Conservation (phyloP, 2,888 invertebrate species). For the Caenorhabditis virilis region DNA sequence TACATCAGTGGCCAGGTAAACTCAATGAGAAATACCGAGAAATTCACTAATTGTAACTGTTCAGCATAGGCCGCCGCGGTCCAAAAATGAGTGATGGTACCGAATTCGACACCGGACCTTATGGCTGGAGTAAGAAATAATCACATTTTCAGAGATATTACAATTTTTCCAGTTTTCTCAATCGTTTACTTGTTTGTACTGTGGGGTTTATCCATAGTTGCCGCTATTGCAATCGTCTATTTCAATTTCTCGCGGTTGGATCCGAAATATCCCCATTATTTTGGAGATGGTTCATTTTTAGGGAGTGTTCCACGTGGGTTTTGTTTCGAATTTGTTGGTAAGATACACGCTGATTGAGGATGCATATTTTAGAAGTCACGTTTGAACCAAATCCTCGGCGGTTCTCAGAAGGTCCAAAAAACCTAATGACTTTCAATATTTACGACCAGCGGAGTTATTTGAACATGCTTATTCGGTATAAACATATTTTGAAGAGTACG, state of each 20-base stretch:
- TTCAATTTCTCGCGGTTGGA: conserved; percentile 24
- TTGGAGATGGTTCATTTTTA: conserved; percentile 35
- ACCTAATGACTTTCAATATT: conserved; percentile 32
- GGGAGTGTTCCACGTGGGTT: conserved; percentile 39
- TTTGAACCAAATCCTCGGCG: conserved; percentile 41
- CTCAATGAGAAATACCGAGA: too few species aligned
- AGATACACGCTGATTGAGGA: too few species aligned
- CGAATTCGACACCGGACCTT: conserved; percentile 36
- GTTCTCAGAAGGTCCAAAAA: conserved; percentile 20
- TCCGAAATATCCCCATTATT: conserved; percentile 30
- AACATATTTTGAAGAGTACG: conserved; percentile 31
- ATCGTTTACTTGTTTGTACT: conserved; percentile 31
- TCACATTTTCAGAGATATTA: too few species aligned
- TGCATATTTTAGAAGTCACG: conserved; percentile 29
- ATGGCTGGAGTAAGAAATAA: conserved; percentile 28
- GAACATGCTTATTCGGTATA: conserved; percentile 34
- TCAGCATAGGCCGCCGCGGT: conserved; percentile 5
- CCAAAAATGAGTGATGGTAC: conserved; percentile 42
- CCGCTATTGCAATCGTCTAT: conserved; percentile 18
- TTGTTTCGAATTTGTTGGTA: too few species aligned
- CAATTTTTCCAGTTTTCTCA: conserved; percentile 36
- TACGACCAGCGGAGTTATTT: conserved; percentile 27
- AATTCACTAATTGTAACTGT: too few species aligned
- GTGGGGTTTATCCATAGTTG: conserved; percentile 25
- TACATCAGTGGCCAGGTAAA: too few species aligned